These are phyloP conservation scores for Camarhynchus parvulus DNA, from an alignment of 2,113 vertebrate genomes.

Conservation along the genomic window DNA sequence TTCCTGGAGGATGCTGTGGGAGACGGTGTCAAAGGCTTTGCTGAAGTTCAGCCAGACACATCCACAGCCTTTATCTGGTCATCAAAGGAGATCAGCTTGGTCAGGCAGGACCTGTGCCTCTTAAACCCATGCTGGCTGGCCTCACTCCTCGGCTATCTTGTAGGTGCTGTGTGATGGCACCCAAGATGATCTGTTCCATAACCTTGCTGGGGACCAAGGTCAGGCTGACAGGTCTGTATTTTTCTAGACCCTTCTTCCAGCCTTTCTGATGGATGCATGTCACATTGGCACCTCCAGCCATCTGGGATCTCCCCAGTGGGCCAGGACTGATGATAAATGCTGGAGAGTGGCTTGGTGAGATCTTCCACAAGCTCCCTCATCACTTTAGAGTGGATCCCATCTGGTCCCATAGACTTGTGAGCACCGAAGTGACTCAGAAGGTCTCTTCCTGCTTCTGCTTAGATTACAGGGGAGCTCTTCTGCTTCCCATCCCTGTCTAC, in stretches of 20 bases:
- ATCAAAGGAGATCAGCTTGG: not conserved
- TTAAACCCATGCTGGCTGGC: not conserved
- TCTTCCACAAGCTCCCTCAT: not conserved
- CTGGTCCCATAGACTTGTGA: not conserved
- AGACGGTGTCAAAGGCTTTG: not conserved
- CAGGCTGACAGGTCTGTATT: not conserved
- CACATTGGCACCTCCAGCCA: not conserved
- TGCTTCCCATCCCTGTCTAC: not conserved
- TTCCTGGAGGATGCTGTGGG: not conserved
- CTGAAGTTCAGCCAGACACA: not conserved
- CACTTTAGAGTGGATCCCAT: not conserved
- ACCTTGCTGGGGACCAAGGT: not conserved
- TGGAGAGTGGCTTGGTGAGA: accelerated
- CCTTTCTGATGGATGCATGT: not conserved
- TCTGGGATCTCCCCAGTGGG: not conserved
- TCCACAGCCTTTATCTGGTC: not conserved
- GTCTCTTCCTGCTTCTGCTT: not conserved
- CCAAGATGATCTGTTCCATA: not conserved
- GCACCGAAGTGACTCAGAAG: not conserved
- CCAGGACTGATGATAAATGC: not conserved
- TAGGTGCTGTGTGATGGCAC: accelerated
- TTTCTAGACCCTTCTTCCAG: not conserved
- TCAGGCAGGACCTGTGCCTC: not conserved
- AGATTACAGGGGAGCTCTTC: not conserved
- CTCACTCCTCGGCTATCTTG: accelerated